Percentiles rank a stretch among this genome's conserved stretches.
These are phyloP conservation scores for Harpalus rubripes DNA, from an alignment of 2,888 invertebrate species.

Conservation along the genomic window DNA sequence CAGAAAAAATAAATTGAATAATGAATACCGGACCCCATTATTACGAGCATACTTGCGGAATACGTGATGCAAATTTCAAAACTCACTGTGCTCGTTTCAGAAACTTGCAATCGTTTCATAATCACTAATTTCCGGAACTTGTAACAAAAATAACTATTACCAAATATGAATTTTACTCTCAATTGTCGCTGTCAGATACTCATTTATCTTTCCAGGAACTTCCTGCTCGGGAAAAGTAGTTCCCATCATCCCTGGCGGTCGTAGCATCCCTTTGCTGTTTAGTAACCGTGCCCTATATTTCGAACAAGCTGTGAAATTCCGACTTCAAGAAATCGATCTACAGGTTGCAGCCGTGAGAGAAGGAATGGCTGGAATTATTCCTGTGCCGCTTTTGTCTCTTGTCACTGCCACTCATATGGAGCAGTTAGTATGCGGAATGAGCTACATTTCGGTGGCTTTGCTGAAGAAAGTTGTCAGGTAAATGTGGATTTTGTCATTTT, in stretches of 20 bases:
- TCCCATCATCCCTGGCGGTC: slow-evolving; percentile 82
- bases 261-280: slow-evolving; percentile 81
- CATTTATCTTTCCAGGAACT: slow-evolving; percentile 74
- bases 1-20: too few relatives aligned
- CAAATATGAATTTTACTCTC: too few relatives aligned
- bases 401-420: slow-evolving; percentile 82
- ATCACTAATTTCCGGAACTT: too few relatives aligned
- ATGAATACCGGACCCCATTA: too few relatives aligned
- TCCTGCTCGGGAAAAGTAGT: slow-evolving; percentile 81
- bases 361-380: slow-evolving; percentile 83
- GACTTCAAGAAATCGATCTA: slow-evolving; percentile 82
- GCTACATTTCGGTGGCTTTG: slow-evolving; percentile 81
- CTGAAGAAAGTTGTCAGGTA: slow-evolving; percentile 83
- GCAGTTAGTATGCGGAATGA: slow-evolving; percentile 82
- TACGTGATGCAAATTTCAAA: too few relatives aligned
- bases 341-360: slow-evolving; percentile 82
- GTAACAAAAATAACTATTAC: too few relatives aligned
- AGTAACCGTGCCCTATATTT: slow-evolving; percentile 81
- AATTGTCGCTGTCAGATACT: too few relatives aligned
- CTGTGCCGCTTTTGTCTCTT: slow-evolving; percentile 82
- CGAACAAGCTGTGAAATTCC: slow-evolving; percentile 80
- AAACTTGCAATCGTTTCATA: too few relatives aligned
- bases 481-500: slow-evolving; percentile 56
- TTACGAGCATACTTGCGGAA: too few relatives aligned
- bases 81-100: too few relatives aligned